These are phyloP conservation scores for Chloromyia formosa DNA, from an alignment of 2,888 invertebrate species.

Conservation along the genomic window DNA sequence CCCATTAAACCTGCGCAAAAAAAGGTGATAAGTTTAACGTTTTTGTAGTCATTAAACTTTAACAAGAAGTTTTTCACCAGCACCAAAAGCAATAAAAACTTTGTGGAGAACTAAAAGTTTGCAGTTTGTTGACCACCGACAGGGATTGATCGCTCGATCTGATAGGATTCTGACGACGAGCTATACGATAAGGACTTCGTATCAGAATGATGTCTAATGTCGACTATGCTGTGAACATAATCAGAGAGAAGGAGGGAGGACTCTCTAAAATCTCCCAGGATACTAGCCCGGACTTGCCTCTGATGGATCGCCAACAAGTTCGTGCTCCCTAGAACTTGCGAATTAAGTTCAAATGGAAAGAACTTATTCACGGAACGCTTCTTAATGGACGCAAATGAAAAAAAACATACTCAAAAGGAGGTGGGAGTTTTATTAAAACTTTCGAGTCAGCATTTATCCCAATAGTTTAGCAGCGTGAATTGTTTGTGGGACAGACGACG, in stretches of 20 bases:
- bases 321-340: neutral
- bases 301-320: too few relatives aligned
- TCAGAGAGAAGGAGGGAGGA: too few relatives aligned
- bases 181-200: too few relatives aligned
- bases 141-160: conserved; percentile 25
- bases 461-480: too few relatives aligned
- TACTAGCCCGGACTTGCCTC: too few relatives aligned
- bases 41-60: conserved; percentile 35
- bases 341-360: conserved; percentile 18
- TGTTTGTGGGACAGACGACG: too few relatives aligned
- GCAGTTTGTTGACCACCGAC: conserved; percentile 22
- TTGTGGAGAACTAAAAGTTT: conserved; percentile 14
- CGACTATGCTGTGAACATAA: too few relatives aligned
- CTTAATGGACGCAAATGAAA: neutral
- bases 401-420: neutral
- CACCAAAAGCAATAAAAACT: conserved; percentile 35
- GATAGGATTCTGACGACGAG: neutral
- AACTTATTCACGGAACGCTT: conserved; percentile 25
- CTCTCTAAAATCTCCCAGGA: too few relatives aligned
- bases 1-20: neutral
- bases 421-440: conserved; percentile 17
- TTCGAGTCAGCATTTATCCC: neutral
- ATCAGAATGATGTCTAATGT: too few relatives aligned
- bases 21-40: conserved; percentile 41
- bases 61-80: conserved; percentile 20